phyloP scores from a whole-genome alignment of 2,888 invertebrate genomes.

The Arctia plantaginis region DNA sequence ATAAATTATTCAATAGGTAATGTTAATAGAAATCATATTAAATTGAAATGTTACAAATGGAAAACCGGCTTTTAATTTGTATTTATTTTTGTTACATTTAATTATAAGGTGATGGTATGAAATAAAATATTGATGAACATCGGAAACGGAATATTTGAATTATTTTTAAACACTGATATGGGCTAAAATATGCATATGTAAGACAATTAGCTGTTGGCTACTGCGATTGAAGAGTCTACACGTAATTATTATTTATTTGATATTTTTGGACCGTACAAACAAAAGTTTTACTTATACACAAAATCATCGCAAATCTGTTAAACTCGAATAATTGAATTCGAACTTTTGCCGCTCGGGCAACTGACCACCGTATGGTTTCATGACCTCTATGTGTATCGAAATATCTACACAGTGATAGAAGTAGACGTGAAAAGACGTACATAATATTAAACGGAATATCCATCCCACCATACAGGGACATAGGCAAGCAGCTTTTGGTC shows the following conservation, averaged over 20 bases:
- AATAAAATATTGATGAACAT: slow-evolving; percentile 67
- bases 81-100: slow-evolving; percentile 60
- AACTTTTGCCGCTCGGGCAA: too few relatives aligned
- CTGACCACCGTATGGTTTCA: too few relatives aligned
- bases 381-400: too few relatives aligned
- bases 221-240: not conserved
- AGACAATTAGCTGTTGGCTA: not conserved
- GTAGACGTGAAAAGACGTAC: too few relatives aligned
- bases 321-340: too few relatives aligned
- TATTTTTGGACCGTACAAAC: too few relatives aligned
- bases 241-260: not conserved
- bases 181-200: not conserved
- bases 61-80: slow-evolving; percentile 77
- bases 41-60: slow-evolving; percentile 84
- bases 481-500: too few relatives aligned
- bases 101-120: slow-evolving; percentile 68
- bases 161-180: slow-evolving; percentile 26
- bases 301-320: too few relatives aligned
- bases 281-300: too few relatives aligned
- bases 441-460: too few relatives aligned
- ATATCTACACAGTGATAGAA: too few relatives aligned
- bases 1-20: slow-evolving; percentile 82
- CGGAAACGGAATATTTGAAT: slow-evolving; percentile 60
- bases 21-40: slow-evolving; percentile 84
- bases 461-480: too few relatives aligned